These are phyloP conservation scores for Homarus gammarus DNA, from an alignment of 2,888 invertebrate genomes.

Conservation along the genomic window DNA sequence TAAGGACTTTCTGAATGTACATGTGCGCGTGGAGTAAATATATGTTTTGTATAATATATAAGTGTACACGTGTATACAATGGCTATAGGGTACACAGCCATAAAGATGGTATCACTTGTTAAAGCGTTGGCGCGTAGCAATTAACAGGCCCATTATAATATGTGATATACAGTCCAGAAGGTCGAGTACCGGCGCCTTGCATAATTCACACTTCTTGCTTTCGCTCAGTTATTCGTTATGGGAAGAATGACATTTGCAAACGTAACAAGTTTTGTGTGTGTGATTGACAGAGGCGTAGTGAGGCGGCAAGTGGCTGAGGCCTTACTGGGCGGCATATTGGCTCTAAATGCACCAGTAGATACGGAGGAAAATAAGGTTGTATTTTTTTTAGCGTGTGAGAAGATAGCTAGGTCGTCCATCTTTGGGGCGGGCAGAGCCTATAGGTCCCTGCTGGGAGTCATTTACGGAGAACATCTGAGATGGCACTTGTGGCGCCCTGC, in stretches of 20 bases:
- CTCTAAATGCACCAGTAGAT: not conserved
- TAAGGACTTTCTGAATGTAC: too few species aligned
- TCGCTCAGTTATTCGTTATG: not conserved
- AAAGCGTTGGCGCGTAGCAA: conserved; percentile 19
- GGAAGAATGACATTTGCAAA: not conserved
- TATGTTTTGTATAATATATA: too few species aligned
- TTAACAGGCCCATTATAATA: conserved; percentile 30
- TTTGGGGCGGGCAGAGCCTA: not conserved
- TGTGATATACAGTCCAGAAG: not conserved
- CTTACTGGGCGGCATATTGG: too few species aligned
- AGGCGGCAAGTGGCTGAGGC: not conserved
- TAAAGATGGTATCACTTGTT: conserved; percentile 35
- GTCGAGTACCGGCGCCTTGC: not conserved
- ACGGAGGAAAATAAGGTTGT: too few species aligned
- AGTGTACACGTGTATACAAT: not conserved
- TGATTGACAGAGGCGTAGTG: not conserved
- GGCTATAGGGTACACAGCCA: not conserved
- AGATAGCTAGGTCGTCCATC: not conserved
- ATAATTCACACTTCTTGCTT: not conserved
- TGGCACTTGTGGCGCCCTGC: conserved; percentile 31
- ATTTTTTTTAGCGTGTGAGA: too few species aligned
- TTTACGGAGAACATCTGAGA: not conserved
- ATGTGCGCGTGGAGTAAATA: too few species aligned
- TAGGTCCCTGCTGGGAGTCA: conserved; percentile 24
- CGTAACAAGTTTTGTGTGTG: not conserved